phyloP scores from a whole-genome alignment of 2,113 vertebrate species.

The Nibea coibor region DNA sequence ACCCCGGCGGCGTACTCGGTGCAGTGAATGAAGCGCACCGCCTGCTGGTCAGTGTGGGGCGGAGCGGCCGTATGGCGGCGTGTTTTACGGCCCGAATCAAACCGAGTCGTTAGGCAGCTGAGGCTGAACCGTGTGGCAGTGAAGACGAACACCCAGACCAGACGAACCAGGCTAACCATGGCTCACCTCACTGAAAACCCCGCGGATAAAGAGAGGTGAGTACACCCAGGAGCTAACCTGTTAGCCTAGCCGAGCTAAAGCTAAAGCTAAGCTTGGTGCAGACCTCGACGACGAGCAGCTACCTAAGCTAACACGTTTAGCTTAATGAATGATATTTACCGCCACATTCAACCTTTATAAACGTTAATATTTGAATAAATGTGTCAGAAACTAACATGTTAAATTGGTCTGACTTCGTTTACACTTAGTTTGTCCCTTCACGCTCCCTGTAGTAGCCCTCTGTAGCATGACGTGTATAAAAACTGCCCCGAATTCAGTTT shows the following conservation, averaged over 20 bases:
- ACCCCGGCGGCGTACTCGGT: not conserved
- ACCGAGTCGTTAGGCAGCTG: rapidly evolving
- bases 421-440: not conserved
- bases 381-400: not conserved
- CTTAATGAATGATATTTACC: not conserved
- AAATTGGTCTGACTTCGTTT: not conserved
- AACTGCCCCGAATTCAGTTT: not conserved
- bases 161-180: slow-evolving; percentile 32
- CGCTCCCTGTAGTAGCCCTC: not conserved
- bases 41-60: not conserved
- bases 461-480: slow-evolving; percentile 56
- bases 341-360: rapidly evolving
- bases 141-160: not conserved
- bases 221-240: not conserved
- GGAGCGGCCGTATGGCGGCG: not conserved
- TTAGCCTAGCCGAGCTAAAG: slow-evolving; percentile 39
- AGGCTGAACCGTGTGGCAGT: not conserved
- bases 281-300: too few relatives aligned
- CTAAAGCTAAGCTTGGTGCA: too few relatives aligned
- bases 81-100: not conserved
- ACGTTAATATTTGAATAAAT: not conserved
- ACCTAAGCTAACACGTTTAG: not conserved
- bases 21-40: not conserved
- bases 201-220: slow-evolving; percentile 80
- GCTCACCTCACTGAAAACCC: slow-evolving; percentile 76